Evolutionary conservation across 30 jellyfish, hydroid and myxozoan genomes (phyloP).

Genomic region (Turritopsis dohrnii): DNA sequence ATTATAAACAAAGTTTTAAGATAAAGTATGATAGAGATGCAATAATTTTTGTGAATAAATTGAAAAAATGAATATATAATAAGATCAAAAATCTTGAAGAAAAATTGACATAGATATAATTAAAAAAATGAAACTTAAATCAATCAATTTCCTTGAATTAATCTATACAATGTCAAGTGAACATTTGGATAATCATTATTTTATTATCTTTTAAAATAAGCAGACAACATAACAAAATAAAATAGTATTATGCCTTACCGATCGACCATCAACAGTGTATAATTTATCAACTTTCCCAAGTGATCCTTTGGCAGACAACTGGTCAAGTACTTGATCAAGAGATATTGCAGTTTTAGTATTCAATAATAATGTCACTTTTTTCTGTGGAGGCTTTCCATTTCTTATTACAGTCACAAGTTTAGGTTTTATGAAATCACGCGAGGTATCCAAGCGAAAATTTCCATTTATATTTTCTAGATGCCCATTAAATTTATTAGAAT

Average conservation of each 20-base stretch:
- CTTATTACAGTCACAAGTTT: slow-evolving; percentile 89
- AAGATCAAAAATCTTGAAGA: not conserved
- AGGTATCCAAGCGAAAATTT: slow-evolving; percentile 16
- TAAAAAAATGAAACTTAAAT: too few species aligned
- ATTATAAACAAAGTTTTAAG: not conserved
- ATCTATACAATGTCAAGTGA: not conserved
- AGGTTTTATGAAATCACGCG: slow-evolving; percentile 77
- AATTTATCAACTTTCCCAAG: slow-evolving; percentile 92
- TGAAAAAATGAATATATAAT: too few species aligned
- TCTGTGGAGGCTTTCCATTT: slow-evolving; percentile 96
- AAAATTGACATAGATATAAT: not conserved
- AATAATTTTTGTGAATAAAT: too few species aligned
- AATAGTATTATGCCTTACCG: slow-evolving; percentile 42
- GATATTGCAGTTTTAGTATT: slow-evolving; percentile 91
- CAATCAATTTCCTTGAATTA: not conserved
- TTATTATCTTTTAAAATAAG: not conserved
- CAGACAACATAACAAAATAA: not conserved
- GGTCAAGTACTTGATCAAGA: slow-evolving; percentile 85
- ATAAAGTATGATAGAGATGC: too few species aligned
- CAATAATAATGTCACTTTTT: slow-evolving; percentile 77
- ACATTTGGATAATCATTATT: not conserved
- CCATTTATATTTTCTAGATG: not conserved
- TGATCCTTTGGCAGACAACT: slow-evolving; percentile 86
- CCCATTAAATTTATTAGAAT: not conserved
- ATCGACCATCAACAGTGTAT: slow-evolving; percentile 69